Percentiles rank a stretch among this genome's conserved stretches.
phyloP scores from a whole-genome alignment of 2,888 invertebrate genomes.

The Malthinus flaveolus region DNA sequence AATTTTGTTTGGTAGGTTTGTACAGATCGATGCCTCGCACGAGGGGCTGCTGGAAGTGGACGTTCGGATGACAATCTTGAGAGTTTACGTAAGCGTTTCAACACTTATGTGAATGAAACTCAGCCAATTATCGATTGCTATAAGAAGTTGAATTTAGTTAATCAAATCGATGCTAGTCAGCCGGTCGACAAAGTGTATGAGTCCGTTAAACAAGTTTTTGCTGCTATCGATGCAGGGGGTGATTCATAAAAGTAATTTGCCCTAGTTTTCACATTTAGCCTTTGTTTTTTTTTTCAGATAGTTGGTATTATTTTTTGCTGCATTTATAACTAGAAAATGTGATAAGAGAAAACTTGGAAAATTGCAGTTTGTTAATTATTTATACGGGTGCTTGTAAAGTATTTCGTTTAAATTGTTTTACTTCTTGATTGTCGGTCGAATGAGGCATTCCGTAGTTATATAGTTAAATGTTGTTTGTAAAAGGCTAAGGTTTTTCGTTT shows the following conservation, averaged over 20 bases:
- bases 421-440: too few species aligned
- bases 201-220: slow-evolving; percentile 47
- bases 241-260: neutral
- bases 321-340: too few species aligned
- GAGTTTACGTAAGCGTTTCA: slow-evolving; percentile 82
- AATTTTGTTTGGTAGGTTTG: slow-evolving; percentile 61
- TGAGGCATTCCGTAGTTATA: too few species aligned
- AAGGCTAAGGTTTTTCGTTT: too few species aligned
- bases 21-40: slow-evolving; percentile 79
- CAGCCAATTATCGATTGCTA: slow-evolving; percentile 89
- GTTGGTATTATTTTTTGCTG: too few species aligned
- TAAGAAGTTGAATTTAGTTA: slow-evolving; percentile 69
- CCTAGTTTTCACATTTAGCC: too few species aligned
- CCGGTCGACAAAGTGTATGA: slow-evolving; percentile 65
- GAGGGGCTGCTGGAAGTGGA: slow-evolving; percentile 89
- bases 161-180: slow-evolving; percentile 73
- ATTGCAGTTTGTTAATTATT: too few species aligned
- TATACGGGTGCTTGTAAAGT: too few species aligned
- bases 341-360: too few species aligned
- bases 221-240: slow-evolving; percentile 12
- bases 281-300: too few species aligned
- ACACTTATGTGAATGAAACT: slow-evolving; percentile 83
- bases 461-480: too few species aligned
- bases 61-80: slow-evolving; percentile 93
- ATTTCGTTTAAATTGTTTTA: too few species aligned